Conservation (phyloP, 2,113 vertebrate species). For the Mesoclemmys tuberculata region DNA sequence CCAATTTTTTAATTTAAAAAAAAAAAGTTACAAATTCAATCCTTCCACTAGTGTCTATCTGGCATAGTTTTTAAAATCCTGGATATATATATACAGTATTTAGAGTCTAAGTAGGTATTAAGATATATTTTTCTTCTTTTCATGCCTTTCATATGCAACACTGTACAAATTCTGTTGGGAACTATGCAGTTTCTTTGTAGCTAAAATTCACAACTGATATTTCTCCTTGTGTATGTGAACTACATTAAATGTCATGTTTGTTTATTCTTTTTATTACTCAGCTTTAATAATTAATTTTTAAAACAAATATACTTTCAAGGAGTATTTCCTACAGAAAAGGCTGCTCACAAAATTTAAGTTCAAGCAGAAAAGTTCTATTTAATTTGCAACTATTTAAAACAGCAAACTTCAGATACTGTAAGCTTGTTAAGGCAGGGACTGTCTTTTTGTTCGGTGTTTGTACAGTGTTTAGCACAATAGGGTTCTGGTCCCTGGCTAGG, state of each 20-base stretch:
- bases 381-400: background rate
- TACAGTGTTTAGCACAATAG: background rate
- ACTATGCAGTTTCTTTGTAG: background rate
- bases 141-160: background rate
- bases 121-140: background rate
- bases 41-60: rapidly evolving
- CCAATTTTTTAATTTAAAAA: background rate
- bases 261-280: background rate
- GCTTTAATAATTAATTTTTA: background rate
- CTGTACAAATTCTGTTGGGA: background rate
- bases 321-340: background rate
- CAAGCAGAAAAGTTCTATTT: background rate
- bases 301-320: background rate
- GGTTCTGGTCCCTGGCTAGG: background rate
- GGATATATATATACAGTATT: background rate
- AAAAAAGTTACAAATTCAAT: background rate
- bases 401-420: background rate
- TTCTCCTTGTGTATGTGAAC: background rate
- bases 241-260: background rate
- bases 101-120: background rate
- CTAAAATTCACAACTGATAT: background rate
- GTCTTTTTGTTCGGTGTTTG: background rate
- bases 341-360: background rate
- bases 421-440: background rate
- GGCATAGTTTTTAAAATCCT: background rate